Conservation (phyloP, 2,888 invertebrate species). For the Scaptomyza polygonia region DNA sequence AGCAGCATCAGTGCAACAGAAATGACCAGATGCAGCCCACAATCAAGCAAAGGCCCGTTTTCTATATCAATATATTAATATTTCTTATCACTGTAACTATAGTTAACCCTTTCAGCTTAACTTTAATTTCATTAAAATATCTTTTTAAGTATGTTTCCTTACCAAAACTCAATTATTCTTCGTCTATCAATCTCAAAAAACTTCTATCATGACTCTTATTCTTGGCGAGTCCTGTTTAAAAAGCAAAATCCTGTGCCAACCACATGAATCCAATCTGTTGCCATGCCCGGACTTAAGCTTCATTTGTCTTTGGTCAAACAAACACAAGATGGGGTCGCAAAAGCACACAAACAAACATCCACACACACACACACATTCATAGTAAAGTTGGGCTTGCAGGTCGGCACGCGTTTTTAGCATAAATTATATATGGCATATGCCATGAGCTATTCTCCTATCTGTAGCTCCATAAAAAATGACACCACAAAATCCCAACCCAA, state of each 20-base stretch:
- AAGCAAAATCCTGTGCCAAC: constrained; percentile 1
- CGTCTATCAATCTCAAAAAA: not conserved
- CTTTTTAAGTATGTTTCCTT: not conserved
- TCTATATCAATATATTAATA: not conserved
- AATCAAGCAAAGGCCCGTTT: constrained; percentile 5
- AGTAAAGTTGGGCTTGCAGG: constrained; percentile 21
- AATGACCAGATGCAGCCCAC: constrained; percentile 7
- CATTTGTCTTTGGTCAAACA: constrained; percentile 49
- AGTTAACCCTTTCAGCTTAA: not conserved
- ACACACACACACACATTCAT: constrained; percentile 1
- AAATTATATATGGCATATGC: constrained; percentile 67
- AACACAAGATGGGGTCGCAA: constrained; percentile 24
- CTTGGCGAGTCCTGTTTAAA: not conserved
- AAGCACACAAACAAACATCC: not conserved
- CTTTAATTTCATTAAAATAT: not conserved
- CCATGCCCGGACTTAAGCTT: constrained; percentile 31
- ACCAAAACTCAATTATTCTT: not conserved
- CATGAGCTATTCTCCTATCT: constrained; percentile 27
- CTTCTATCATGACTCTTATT: not conserved
- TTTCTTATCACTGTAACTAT: too few species aligned
- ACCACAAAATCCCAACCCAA: not conserved
- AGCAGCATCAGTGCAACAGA: constrained; percentile 6
- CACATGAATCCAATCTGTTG: constrained; percentile 2
- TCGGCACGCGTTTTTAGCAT: constrained; percentile 70
- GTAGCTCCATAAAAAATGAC: constrained; percentile 48